Conservation (phyloP, 1,140 invertebrate species). For the Leptestheria dahalacensis region DNA sequence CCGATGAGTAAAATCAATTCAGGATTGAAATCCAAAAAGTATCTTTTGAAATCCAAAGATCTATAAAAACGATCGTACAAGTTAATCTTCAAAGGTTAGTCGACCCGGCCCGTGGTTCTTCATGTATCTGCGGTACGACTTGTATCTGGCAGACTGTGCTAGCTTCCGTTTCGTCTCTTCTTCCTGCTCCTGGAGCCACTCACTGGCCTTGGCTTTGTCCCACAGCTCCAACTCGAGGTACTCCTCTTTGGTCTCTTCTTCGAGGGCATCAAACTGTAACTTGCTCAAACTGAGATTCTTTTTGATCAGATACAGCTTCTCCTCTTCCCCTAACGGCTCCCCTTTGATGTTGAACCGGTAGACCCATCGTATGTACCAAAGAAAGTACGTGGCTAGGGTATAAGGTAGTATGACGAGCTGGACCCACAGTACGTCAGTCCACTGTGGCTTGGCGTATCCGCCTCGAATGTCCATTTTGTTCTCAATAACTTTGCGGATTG, state of each 20-base stretch:
- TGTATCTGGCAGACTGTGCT: slow-evolving; percentile 58
- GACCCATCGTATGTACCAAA: slow-evolving; percentile 62
- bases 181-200: slow-evolving; percentile 66
- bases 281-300: slow-evolving; percentile 50
- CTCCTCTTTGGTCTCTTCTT: slow-evolving; percentile 54
- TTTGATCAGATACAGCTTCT: slow-evolving; percentile 68
- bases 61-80: no score
- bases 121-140: slow-evolving; percentile 61
- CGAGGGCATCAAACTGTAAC: slow-evolving; percentile 41
- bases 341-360: slow-evolving; percentile 60
- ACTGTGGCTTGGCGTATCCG: slow-evolving; percentile 64
- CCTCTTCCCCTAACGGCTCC: slow-evolving; percentile 59
- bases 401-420: slow-evolving; percentile 64
- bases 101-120: slow-evolving; percentile 52
- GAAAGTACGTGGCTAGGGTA: slow-evolving; percentile 45
- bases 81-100: slow-evolving; percentile 62
- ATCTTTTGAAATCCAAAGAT: no score
- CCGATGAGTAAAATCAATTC: no score
- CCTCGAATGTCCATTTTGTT: slow-evolving; percentile 83
- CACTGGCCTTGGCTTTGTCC: slow-evolving; percentile 58
- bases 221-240: slow-evolving; percentile 61
- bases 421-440: slow-evolving; percentile 61
- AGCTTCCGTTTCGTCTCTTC: slow-evolving; percentile 63
- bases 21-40: no score
- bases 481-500: slow-evolving; percentile 65